phyloP scores from a whole-genome alignment of 2,888 invertebrate genomes.

The Opisthograptis luteolata region DNA sequence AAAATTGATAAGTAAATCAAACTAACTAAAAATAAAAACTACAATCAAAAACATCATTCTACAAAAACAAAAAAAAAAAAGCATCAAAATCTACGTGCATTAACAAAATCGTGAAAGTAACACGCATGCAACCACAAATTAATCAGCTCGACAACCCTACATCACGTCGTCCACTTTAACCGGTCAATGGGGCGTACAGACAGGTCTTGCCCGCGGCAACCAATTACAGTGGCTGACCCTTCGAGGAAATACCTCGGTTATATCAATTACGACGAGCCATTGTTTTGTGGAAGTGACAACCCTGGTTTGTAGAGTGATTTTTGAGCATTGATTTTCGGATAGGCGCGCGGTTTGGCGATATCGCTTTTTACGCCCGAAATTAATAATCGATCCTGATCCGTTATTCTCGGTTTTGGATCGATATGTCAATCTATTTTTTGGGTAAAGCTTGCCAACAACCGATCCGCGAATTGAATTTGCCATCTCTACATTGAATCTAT shows the following conservation, averaged over 20 bases:
- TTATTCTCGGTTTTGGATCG: too few relatives aligned
- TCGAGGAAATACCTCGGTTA: slow-evolving; percentile 56
- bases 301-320: slow-evolving; percentile 19
- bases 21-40: too few relatives aligned
- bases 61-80: neutral
- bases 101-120: neutral
- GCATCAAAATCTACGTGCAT: neutral
- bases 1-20: too few relatives aligned
- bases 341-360: too few relatives aligned
- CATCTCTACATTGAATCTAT: too few relatives aligned
- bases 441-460: too few relatives aligned
- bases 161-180: slow-evolving; percentile 38
- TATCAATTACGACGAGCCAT: slow-evolving; percentile 59
- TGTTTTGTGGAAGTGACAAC: slow-evolving; percentile 43
- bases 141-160: slow-evolving; percentile 33
- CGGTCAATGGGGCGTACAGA: slow-evolving; percentile 56
- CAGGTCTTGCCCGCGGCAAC: slow-evolving; percentile 53
- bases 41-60: too few relatives aligned
- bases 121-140: slow-evolving; percentile 3
- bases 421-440: too few relatives aligned
- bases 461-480: too few relatives aligned
- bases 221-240: slow-evolving; percentile 61
- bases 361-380: too few relatives aligned
- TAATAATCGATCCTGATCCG: too few relatives aligned
- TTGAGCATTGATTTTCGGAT: neutral